phyloP scores from a whole-genome alignment of 2,888 invertebrate species.

The Synergus laeviventris region DNA sequence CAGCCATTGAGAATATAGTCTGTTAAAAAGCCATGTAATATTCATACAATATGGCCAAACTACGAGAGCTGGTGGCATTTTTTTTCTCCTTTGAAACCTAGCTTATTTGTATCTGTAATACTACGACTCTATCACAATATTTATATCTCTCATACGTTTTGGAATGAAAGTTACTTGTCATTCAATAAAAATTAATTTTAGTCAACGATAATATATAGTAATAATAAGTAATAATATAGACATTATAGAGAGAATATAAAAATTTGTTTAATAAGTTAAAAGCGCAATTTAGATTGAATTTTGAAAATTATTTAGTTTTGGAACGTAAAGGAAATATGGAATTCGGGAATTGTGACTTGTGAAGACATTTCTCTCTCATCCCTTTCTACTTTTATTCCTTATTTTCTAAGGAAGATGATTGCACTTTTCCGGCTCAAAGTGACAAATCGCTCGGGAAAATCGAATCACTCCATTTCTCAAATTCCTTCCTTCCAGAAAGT shows the following conservation, averaged over 20 bases:
- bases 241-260: no score
- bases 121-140: no score
- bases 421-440: slow-evolving; percentile 34
- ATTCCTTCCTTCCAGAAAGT: slow-evolving; percentile 32
- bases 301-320: not conserved
- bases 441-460: slow-evolving; percentile 34
- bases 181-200: no score
- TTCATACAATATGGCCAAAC: slow-evolving; percentile 18
- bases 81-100: not conserved
- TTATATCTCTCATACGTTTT: no score
- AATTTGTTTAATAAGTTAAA: not conserved
- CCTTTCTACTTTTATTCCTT: not conserved
- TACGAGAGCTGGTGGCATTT: not conserved
- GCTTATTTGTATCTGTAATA: not conserved
- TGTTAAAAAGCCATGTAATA: slow-evolving; percentile 17
- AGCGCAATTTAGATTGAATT: not conserved
- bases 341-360: slow-evolving; percentile 1
- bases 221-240: no score
- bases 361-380: slow-evolving; percentile 12
- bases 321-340: slow-evolving; percentile 13
- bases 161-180: no score
- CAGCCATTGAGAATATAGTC: slow-evolving; percentile 20
- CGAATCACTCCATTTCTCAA: slow-evolving; percentile 24
- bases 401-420: slow-evolving; percentile 25
- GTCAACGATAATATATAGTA: no score